These are phyloP conservation scores for Drosophila sturtevanti DNA, from an alignment of 1,140 invertebrate species.

Conservation along the genomic window DNA sequence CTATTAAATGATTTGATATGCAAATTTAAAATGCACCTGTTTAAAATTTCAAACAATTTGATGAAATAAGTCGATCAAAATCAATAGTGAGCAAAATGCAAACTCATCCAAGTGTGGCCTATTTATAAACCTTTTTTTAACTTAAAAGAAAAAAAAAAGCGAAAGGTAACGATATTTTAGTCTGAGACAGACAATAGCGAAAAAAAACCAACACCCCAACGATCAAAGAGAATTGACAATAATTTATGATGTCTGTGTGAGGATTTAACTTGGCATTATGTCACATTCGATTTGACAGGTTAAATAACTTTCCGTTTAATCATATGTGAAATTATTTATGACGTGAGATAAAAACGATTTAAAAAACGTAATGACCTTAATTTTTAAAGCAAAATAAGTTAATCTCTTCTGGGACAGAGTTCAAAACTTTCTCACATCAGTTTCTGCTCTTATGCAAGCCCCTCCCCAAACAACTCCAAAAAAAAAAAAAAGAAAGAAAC, in stretches of 20 bases:
- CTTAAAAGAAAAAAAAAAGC: background rate
- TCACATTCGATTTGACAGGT: slow-evolving; percentile 7
- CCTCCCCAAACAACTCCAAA: background rate
- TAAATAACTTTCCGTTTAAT: slow-evolving; percentile 4
- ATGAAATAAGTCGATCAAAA: background rate
- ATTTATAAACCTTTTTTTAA: background rate
- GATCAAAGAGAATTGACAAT: background rate
- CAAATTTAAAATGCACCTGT: background rate
- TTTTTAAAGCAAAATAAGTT: slow-evolving; percentile 4
- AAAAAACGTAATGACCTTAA: slow-evolving; percentile 2
- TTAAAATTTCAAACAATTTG: background rate
- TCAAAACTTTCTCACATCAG: slow-evolving; percentile 4
- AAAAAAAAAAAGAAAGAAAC: background rate
- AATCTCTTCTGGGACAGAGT: slow-evolving; percentile 1
- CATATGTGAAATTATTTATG: slow-evolving; percentile 8
- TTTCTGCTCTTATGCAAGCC: background rate
- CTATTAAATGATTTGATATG: background rate
- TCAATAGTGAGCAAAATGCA: background rate
- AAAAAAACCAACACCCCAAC: background rate
- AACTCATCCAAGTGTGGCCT: background rate
- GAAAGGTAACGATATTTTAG: background rate
- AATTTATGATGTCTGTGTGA: background rate
- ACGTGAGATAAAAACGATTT: background rate
- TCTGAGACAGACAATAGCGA: background rate
- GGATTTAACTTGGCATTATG: background rate